These are phyloP conservation scores for Drosophila diplacantha DNA, from an alignment of 2,888 invertebrate species.

Conservation along the genomic window DNA sequence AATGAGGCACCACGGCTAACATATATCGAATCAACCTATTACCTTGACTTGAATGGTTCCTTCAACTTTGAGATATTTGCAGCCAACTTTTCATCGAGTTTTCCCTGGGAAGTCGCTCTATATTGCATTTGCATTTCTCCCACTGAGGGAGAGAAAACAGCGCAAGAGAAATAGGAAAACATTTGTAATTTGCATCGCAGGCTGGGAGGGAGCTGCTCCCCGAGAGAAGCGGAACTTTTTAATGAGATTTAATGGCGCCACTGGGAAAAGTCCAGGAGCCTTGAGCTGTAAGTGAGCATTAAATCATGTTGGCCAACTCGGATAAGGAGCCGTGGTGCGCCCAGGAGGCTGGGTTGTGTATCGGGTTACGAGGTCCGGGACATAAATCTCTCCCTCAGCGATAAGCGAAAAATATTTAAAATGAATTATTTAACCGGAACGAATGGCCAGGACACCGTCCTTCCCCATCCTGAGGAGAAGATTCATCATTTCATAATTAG, in stretches of 20 bases:
- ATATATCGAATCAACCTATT: not conserved
- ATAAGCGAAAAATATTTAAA: constrained; percentile 67
- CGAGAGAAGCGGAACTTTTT: constrained; percentile 58
- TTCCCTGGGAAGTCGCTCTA: constrained; percentile 10
- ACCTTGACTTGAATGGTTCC: constrained; percentile 6
- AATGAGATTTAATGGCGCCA: constrained; percentile 71
- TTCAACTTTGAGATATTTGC: constrained; percentile 44
- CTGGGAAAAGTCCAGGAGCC: constrained; percentile 50
- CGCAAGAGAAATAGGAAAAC: constrained; percentile 48
- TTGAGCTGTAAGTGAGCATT: constrained; percentile 63
- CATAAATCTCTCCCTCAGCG: constrained; percentile 68
- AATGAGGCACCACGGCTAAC: constrained; percentile 33
- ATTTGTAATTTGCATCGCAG: constrained; percentile 63
- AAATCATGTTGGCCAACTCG: constrained; percentile 60
- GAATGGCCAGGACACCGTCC: not conserved
- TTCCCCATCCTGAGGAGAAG: constrained; percentile 39
- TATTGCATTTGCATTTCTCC: constrained; percentile 38
- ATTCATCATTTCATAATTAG: constrained; percentile 74
- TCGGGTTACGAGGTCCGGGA: constrained; percentile 59
- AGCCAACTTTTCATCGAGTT: constrained; percentile 22
- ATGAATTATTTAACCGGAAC: constrained; percentile 62
- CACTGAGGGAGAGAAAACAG: not conserved
- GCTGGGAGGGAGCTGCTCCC: constrained; percentile 1
- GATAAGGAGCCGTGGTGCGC: constrained; percentile 57
- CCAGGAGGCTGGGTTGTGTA: constrained; percentile 38